Percentiles rank a stretch among this genome's conserved stretches.
Evolutionary conservation across 2,888 invertebrate species (phyloP).

Genomic region (Eupeodes luniger): DNA sequence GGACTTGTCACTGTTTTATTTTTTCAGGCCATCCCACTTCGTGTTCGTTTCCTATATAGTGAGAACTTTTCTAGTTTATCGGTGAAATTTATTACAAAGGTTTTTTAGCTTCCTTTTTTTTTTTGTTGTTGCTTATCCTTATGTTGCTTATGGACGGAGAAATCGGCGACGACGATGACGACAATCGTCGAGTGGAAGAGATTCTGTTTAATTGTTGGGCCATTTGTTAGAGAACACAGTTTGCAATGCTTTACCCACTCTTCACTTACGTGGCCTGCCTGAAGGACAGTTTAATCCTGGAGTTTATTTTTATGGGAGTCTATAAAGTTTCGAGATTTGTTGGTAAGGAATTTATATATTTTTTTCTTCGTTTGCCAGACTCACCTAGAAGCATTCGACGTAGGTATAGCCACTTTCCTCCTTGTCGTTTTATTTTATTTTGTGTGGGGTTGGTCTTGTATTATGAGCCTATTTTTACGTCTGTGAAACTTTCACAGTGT

Average conservation of each 20-base stretch:
- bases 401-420: conserved; percentile 41
- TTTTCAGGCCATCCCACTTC: conserved; percentile 33
- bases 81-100: conserved; percentile 66
- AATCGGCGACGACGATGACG: conserved; percentile 46
- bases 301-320: conserved; percentile 76
- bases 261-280: conserved; percentile 19
- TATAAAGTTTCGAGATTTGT: conserved; percentile 76
- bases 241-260: conserved; percentile 36
- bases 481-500: conserved; percentile 55
- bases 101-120: conserved; percentile 30
- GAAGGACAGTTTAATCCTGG: conserved; percentile 72
- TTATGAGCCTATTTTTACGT: conserved; percentile 52
- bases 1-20: conserved; percentile 52
- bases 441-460: neutral
- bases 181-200: conserved; percentile 73
- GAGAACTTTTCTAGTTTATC: conserved; percentile 75
- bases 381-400: conserved; percentile 59
- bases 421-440: conserved; percentile 15
- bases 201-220: conserved; percentile 74
- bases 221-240: conserved; percentile 69
- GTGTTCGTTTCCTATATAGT: conserved; percentile 47
- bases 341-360: conserved; percentile 61
- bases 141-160: conserved; percentile 31
- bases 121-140: conserved; percentile 19
- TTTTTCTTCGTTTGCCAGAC: conserved; percentile 23